Evolutionary conservation across 1,140 invertebrate genomes (phyloP), one percentile per base, ranked within the genome.

Genomic region (Melitaea cinxia): DNA sequence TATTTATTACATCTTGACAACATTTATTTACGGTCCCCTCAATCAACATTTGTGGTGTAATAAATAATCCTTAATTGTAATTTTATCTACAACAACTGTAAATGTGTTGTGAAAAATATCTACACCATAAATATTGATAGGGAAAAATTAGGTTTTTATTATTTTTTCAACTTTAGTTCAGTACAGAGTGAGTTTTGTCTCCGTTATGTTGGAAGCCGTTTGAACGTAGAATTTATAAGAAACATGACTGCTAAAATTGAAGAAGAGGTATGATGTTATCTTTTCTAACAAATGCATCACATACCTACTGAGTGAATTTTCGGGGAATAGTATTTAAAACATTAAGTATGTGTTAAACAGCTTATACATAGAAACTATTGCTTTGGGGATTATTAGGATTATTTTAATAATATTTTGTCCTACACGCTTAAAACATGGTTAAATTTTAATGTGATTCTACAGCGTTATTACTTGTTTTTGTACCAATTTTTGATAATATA

Each of bases 191-290:
- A 2, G 4, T 21, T 23, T 47, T n/a, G 19, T 12, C 9, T 47
- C 21, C 9, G 42, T 23, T 4, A 23, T 47, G 42, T 17, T 10
- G 42, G 10, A 45, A 7, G 21, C 10, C 4, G 1, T 7, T 45
- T n/a, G 9, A n/a, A 9, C 6, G 21, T 9, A 19, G 21, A 19
- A 19, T 45, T 9, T 9, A 23, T 23, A 23, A 23, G 30, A 35
- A 56, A 56, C 42, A 62, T 62, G 60, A 39, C 60, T 1, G 60
- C 47, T 15, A 62, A 35, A 28, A 37, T 62, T 0, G 60, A 62
- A 4, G 60, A 62, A 7, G 24, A 17, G 50, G 60, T 62, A 55
- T 3, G 60, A 33, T 6, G 47, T 61, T 12, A 14, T 37, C 6
- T 39, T 15, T 14, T 39, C 37, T 15, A 4, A 0, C 15, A 39